phyloP scores from a whole-genome alignment of 2,797 vertebrate species.

The Paramormyrops hopkinsi region DNA sequence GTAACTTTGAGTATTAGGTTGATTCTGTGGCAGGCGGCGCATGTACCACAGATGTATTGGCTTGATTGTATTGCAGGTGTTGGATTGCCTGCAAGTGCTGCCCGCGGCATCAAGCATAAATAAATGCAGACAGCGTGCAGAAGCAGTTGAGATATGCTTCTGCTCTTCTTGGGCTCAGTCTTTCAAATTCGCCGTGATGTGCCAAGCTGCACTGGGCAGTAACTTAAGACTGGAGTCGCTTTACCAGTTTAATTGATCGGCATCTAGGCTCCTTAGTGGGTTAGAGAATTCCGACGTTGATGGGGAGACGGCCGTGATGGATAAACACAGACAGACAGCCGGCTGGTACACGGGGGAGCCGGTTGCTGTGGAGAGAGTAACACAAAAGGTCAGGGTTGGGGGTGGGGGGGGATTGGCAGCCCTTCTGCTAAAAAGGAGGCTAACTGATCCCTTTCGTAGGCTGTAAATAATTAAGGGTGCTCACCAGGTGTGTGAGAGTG shows the following conservation, averaged over 20 bases:
- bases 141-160: background rate
- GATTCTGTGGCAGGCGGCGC: background rate
- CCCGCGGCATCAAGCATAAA: background rate
- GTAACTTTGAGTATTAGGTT: background rate
- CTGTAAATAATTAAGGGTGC: conserved; percentile 23
- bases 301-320: background rate
- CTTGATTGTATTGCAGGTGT: background rate
- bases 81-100: background rate
- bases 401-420: background rate
- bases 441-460: background rate
- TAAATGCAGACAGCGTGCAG: background rate
- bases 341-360: background rate
- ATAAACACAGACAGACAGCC: conserved; percentile 1
- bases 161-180: background rate
- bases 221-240: background rate
- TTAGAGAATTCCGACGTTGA: background rate
- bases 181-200: background rate
- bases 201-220: background rate
- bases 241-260: background rate
- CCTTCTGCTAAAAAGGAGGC: background rate
- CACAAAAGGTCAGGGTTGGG: background rate
- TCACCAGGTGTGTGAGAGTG: background rate
- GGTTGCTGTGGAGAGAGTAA: background rate
- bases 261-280: background rate
- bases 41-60: background rate